Conservation (phyloP, 2,113 vertebrate genomes). For the Epinephelus cyanopodus region DNA sequence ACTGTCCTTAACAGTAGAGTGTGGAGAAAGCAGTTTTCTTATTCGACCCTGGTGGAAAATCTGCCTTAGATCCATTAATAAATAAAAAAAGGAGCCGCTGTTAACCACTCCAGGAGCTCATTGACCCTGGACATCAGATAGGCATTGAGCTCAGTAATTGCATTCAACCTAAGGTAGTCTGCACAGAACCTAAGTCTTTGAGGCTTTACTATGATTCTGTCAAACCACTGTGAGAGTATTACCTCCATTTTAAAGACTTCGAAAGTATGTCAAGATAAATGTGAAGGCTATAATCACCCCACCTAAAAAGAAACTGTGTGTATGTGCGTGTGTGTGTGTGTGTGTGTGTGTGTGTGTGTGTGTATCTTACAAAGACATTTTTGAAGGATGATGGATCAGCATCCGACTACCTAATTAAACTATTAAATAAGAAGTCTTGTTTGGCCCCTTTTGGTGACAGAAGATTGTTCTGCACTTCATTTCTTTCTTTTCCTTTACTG, state of each 20-base stretch:
- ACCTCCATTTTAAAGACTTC: not conserved
- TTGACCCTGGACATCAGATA: slow-evolving; percentile 13
- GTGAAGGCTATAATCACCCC: not conserved
- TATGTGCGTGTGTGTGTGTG: no score
- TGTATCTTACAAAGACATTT: not conserved
- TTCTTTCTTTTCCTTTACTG: not conserved
- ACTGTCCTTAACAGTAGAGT: not conserved
- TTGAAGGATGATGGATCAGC: not conserved
- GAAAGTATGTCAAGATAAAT: not conserved
- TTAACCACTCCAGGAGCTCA: not conserved
- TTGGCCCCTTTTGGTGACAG: not conserved
- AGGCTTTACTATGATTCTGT: not conserved
- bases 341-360: no score
- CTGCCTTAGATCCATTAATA: slow-evolving; percentile 2
- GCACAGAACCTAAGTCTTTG: not conserved
- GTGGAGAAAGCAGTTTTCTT: not conserved
- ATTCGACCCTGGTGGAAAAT: slow-evolving; percentile 5
- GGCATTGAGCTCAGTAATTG: not conserved
- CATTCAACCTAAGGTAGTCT: not conserved
- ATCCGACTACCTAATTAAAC: not conserved
- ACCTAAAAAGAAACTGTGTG: not conserved
- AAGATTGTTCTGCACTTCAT: not conserved
- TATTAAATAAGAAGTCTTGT: not conserved
- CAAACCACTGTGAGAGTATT: not conserved
- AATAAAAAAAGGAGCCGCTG: not conserved